These are phyloP conservation scores for Yponomeuta plumbellus DNA, from an alignment of 2,888 invertebrate species.

Conservation along the genomic window DNA sequence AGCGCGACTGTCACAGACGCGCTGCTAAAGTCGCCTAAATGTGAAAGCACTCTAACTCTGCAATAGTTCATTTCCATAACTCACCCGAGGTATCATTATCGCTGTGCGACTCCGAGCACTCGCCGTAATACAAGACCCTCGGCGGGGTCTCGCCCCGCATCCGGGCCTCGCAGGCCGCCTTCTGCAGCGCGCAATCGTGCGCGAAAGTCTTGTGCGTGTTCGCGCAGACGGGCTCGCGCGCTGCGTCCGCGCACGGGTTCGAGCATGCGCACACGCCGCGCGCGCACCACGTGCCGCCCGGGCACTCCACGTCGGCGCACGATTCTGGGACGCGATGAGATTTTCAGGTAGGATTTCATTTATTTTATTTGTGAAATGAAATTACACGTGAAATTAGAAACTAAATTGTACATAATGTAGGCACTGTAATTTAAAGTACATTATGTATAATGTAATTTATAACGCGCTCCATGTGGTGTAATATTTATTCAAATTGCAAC, in stretches of 20 bases:
- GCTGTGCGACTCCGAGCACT: conserved; percentile 80
- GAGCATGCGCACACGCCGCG: conserved; percentile 91
- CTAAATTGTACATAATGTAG: no score
- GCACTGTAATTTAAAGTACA: no score
- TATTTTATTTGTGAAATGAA: no score
- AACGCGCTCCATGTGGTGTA: no score
- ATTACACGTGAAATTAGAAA: no score
- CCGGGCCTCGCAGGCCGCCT: conserved; percentile 81
- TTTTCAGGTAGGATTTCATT: not conserved
- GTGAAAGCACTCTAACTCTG: no score
- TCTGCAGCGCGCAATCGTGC: conserved; percentile 89
- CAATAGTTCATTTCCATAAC: not conserved
- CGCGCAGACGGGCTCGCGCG: conserved; percentile 85
- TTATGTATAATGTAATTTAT: no score
- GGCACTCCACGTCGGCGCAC: conserved; percentile 86
- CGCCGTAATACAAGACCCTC: conserved; percentile 83
- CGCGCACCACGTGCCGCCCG: conserved; percentile 87
- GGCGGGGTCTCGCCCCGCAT: conserved; percentile 78
- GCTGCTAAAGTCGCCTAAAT: no score
- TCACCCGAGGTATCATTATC: conserved; percentile 67
- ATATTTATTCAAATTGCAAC: no score
- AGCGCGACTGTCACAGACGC: no score
- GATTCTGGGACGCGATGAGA: conserved; percentile 74
- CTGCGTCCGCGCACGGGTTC: conserved; percentile 81
- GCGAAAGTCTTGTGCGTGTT: conserved; percentile 85